phyloP scores from a whole-genome alignment of 2,113 vertebrate genomes.

The Formicarius rufipectus region DNA sequence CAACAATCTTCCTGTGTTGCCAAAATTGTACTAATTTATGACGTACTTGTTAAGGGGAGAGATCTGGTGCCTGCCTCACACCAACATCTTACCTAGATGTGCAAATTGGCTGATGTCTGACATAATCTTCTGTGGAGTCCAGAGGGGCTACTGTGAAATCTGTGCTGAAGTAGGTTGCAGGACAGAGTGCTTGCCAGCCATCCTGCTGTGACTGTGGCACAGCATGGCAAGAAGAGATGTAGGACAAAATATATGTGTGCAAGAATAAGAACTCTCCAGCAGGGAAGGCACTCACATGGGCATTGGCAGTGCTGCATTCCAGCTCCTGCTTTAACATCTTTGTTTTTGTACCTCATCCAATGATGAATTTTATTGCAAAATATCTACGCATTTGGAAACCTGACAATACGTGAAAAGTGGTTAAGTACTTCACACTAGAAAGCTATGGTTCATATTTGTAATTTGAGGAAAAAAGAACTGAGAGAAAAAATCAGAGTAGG shows the following conservation, averaged over 20 bases:
- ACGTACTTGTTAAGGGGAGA: not conserved
- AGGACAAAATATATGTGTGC: not conserved
- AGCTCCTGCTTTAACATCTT: not conserved
- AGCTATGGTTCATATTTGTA: not conserved
- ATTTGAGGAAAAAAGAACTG: not conserved
- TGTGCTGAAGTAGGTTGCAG: not conserved
- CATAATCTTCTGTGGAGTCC: not conserved
- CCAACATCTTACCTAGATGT: not conserved
- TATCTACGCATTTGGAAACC: not conserved
- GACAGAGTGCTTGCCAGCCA: not conserved
- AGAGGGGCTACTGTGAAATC: not conserved
- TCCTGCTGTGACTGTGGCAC: not conserved
- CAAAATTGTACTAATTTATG: not conserved
- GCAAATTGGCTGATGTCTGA: not conserved
- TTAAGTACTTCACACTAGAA: not conserved
- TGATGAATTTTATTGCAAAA: not conserved
- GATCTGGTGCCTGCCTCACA: not conserved
- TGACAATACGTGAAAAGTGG: not conserved
- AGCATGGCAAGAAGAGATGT: not conserved
- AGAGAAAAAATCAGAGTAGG: not conserved
- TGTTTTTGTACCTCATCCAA: not conserved
- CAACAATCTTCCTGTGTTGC: not conserved
- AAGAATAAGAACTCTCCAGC: not conserved
- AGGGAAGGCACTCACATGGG: not conserved
- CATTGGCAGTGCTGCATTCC: not conserved